phyloP scores from a whole-genome alignment of 2,888 invertebrate species.

The Perizoma flavofasciatum region DNA sequence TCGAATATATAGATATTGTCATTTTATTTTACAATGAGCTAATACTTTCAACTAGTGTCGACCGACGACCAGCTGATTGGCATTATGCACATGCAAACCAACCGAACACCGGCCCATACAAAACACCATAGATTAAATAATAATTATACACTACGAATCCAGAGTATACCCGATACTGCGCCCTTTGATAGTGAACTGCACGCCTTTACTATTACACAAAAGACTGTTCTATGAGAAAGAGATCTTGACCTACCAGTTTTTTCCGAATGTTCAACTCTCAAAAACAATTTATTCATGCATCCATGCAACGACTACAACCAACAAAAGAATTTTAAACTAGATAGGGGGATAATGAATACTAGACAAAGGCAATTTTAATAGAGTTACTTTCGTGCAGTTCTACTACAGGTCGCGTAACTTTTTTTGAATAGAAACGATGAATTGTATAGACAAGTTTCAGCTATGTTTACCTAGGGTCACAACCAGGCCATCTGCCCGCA shows the following conservation, averaged over 20 bases:
- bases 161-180: slow-evolving; percentile 66
- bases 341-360: slow-evolving; percentile 81
- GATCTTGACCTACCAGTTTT: slow-evolving; percentile 83
- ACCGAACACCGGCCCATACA: slow-evolving; percentile 31
- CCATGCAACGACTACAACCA: slow-evolving; percentile 71
- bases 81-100: slow-evolving; percentile 35
- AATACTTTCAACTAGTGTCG: slow-evolving; percentile 3
- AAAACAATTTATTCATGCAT: slow-evolving; percentile 83
- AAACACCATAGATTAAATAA: slow-evolving; percentile 57
- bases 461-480: slow-evolving; percentile 17
- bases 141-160: slow-evolving; percentile 56
- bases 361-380: slow-evolving; percentile 79
- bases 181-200: slow-evolving; percentile 72
- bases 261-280: slow-evolving; percentile 72
- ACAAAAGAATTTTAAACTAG: slow-evolving; percentile 83
- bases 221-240: slow-evolving; percentile 81
- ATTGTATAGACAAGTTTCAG: slow-evolving; percentile 41
- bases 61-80: slow-evolving; percentile 28
- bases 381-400: slow-evolving; percentile 78
- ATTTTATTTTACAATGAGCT: too few relatives aligned
- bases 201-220: slow-evolving; percentile 79
- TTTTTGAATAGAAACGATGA: slow-evolving; percentile 49
- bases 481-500: slow-evolving; percentile 7
- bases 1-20: too few relatives aligned
- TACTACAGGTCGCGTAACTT: slow-evolving; percentile 58